Evolutionary conservation across 2,797 vertebrate genomes (phyloP).

Genomic region (Rousettus madagascariensis): DNA sequence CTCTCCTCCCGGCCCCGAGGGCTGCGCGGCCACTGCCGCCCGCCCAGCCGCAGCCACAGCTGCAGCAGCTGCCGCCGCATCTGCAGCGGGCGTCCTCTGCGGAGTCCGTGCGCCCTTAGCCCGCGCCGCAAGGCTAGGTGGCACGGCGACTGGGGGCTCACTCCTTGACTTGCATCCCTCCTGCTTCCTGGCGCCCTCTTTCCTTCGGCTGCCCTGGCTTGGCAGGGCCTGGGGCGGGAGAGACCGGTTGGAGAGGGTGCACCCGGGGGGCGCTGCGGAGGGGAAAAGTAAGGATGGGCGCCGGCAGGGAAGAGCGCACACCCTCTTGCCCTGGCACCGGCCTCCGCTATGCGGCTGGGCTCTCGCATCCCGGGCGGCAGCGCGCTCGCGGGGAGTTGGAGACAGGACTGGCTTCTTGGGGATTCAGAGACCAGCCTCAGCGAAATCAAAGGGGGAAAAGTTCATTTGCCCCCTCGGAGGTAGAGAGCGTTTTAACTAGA

Average conservation of each 20-base stretch:
- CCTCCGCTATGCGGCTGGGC: slow-evolving; percentile 23
- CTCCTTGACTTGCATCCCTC: slow-evolving; percentile 49
- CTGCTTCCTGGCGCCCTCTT: not conserved
- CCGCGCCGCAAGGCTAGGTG: slow-evolving; percentile 40
- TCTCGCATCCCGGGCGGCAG: not conserved
- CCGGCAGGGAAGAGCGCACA: slow-evolving; percentile 59
- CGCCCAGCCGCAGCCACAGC: slow-evolving; percentile 61
- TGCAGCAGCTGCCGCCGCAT: slow-evolving; percentile 75
- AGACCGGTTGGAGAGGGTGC: not conserved
- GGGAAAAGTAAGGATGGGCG: slow-evolving; percentile 40
- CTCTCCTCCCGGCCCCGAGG: not conserved
- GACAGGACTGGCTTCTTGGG: not conserved
- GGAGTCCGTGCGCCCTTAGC: slow-evolving; percentile 57
- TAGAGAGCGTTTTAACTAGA: slow-evolving; percentile 53
- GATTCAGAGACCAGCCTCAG: not conserved
- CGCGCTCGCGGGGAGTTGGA: slow-evolving; percentile 51
- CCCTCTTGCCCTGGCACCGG: slow-evolving; percentile 60
- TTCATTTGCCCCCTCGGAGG: slow-evolving; percentile 2
- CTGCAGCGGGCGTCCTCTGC: slow-evolving; percentile 64
- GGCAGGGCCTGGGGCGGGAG: slow-evolving; percentile 8
- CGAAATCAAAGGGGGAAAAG: slow-evolving; percentile 59
- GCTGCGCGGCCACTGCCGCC: slow-evolving; percentile 8
- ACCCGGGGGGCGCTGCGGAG: slow-evolving; percentile 24
- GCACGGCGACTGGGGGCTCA: slow-evolving; percentile 37
- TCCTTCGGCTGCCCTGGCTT: not conserved